Evolutionary conservation across 2,113 vertebrate genomes (phyloP).

Genomic region (Odocoileus virginianus): DNA sequence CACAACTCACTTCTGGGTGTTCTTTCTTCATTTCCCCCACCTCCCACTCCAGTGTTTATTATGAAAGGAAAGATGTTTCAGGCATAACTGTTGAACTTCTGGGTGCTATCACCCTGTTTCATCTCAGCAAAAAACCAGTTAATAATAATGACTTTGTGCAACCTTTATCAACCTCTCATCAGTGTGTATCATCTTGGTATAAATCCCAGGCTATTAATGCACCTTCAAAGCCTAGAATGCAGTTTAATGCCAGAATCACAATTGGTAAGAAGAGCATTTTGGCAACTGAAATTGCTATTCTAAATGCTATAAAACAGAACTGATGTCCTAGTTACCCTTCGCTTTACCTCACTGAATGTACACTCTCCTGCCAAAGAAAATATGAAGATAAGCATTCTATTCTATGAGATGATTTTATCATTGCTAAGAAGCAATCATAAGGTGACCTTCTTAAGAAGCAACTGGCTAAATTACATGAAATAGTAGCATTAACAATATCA

Average conservation of each 20-base stretch:
- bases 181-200: not conserved
- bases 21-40: not conserved
- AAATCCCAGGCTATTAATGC: constrained; percentile 9
- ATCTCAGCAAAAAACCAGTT: not conserved
- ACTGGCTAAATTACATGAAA: not conserved
- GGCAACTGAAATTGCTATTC: constrained; percentile 22
- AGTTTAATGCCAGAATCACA: constrained; percentile 34
- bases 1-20: not conserved
- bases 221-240: constrained; percentile 35
- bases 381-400: not conserved
- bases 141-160: not conserved
- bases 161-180: constrained; percentile 23
- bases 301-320: constrained; percentile 42
- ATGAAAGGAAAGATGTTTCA: constrained; percentile 20
- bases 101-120: not conserved
- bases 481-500: not conserved
- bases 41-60: not conserved
- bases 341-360: not conserved
- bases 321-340: not conserved
- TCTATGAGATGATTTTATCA: not conserved
- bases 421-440: not conserved
- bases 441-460: constrained; percentile 10
- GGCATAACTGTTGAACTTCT: not conserved
- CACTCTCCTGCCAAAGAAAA: constrained; percentile 13
- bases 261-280: not conserved